These are phyloP conservation scores for Pelecanoides urinatrix DNA, from an alignment of 2,113 vertebrate genomes.

Conservation along the genomic window DNA sequence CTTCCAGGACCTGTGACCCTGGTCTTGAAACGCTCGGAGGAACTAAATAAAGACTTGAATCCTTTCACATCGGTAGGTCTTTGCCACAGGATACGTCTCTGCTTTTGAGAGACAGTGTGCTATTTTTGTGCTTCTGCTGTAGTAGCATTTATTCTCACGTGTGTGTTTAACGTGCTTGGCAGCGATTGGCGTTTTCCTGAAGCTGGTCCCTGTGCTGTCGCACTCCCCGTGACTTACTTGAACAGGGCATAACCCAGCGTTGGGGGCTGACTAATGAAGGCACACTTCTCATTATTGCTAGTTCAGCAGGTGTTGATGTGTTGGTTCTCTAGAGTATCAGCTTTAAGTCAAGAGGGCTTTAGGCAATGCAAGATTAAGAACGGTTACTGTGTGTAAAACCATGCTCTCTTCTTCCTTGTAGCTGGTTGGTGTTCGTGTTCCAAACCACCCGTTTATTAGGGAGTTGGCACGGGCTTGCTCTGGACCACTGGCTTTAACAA, in stretches of 20 bases:
- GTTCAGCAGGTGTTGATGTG: background rate
- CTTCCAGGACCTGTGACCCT: slow-evolving; percentile 93
- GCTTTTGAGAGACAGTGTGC: rapidly evolving
- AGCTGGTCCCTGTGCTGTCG: background rate
- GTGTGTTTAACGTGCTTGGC: rapidly evolving
- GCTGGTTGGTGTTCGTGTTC: slow-evolving; percentile 94
- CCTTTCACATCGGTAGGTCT: slow-evolving; percentile 88
- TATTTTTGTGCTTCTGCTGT: background rate
- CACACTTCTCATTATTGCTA: rapidly evolving
- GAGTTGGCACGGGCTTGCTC: slow-evolving; percentile 82
- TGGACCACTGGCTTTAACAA: slow-evolving; percentile 90
- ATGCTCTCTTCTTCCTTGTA: background rate
- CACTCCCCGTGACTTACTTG: rapidly evolving
- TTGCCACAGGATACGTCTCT: rapidly evolving
- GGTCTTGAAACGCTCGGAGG: slow-evolving; percentile 83
- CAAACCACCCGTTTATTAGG: slow-evolving; percentile 84
- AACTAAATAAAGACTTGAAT: slow-evolving; percentile 87
- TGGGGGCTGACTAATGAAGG: rapidly evolving
- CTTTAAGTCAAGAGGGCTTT: background rate
- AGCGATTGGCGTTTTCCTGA: rapidly evolving
- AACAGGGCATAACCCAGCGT: rapidly evolving
- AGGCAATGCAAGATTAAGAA: rapidly evolving
- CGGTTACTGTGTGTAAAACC: rapidly evolving
- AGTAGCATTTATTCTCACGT: rapidly evolving
- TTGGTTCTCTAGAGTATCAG: rapidly evolving